Conservation (phyloP, 1,140 invertebrate genomes). For the Aphaenogaster rudis region DNA sequence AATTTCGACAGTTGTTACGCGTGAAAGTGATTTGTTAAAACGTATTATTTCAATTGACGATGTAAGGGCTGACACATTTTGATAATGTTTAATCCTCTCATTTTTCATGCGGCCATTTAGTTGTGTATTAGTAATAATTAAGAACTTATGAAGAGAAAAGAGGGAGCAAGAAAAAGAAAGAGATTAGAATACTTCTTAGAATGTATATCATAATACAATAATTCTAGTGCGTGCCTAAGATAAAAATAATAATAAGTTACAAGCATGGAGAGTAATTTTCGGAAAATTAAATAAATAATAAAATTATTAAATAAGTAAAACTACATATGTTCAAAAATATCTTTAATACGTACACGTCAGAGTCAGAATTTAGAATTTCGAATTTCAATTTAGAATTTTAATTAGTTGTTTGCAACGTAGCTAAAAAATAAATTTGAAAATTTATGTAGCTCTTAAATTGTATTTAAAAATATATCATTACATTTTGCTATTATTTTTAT, state of each 20-base stretch:
- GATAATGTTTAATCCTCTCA: not conserved
- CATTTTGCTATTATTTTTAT: not conserved
- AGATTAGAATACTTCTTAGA: constrained; percentile 4
- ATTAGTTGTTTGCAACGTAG: not conserved
- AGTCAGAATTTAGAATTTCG: not conserved
- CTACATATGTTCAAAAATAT: not conserved
- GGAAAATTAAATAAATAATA: not conserved
- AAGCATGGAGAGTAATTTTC: not conserved
- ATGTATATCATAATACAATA: not conserved
- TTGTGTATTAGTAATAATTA: constrained; percentile 1
- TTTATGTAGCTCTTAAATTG: not conserved
- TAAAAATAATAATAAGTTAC: not conserved
- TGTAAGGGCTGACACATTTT: not conserved
- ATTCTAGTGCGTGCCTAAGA: not conserved
- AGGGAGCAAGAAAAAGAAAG: not conserved
- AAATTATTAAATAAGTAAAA: not conserved
- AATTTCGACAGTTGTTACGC: constrained; percentile 8
- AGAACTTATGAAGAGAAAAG: not conserved
- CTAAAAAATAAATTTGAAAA: not conserved
- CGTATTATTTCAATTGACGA: not conserved
- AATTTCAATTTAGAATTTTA: constrained; percentile 4
- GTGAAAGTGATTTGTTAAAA: constrained; percentile 10
- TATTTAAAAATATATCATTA: not conserved
- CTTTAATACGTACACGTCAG: not conserved
- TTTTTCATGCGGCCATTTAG: not conserved